These are phyloP conservation scores for Todiramphus chloris DNA, from an alignment of 2,113 vertebrate genomes.

Conservation along the genomic window DNA sequence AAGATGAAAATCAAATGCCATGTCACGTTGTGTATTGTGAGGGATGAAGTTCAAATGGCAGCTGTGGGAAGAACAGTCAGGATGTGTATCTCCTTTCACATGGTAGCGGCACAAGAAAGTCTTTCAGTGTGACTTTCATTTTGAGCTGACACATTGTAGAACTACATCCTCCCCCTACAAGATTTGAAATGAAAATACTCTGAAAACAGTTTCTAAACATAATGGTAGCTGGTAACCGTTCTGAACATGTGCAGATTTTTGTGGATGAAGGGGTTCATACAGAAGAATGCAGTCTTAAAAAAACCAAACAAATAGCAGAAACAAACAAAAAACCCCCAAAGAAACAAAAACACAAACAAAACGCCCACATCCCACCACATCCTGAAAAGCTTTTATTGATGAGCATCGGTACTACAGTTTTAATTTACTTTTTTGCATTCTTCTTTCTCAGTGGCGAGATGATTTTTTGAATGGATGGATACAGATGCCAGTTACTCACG, in stretches of 20 bases:
- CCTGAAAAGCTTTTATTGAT: not conserved
- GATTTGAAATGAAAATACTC: not conserved
- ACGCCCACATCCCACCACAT: not conserved
- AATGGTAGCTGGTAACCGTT: not conserved
- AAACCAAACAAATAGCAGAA: not conserved
- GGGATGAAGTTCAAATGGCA: not conserved
- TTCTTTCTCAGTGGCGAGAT: constrained; percentile 84
- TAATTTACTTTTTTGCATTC: not conserved
- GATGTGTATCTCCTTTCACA: not conserved
- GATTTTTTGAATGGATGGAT: constrained; percentile 90
- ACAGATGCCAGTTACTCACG: constrained; percentile 85
- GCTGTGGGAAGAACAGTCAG: not conserved
- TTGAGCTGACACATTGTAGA: not conserved
- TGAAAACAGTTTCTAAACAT: not conserved
- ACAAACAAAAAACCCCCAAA: not conserved
- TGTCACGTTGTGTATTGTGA: not conserved
- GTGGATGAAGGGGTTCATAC: not conserved
- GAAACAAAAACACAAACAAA: too few species aligned
- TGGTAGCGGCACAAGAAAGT: not conserved
- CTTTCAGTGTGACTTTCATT: not conserved
- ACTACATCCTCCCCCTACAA: not conserved
- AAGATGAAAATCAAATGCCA: not conserved
- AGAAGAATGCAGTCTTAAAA: not conserved
- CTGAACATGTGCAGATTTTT: not conserved
- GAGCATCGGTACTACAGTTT: not conserved